Evolutionary conservation across 2,888 invertebrate species (phyloP), one percentile per base, ranked within the genome.

Genomic region (Aporophyla lueneburgensis): DNA sequence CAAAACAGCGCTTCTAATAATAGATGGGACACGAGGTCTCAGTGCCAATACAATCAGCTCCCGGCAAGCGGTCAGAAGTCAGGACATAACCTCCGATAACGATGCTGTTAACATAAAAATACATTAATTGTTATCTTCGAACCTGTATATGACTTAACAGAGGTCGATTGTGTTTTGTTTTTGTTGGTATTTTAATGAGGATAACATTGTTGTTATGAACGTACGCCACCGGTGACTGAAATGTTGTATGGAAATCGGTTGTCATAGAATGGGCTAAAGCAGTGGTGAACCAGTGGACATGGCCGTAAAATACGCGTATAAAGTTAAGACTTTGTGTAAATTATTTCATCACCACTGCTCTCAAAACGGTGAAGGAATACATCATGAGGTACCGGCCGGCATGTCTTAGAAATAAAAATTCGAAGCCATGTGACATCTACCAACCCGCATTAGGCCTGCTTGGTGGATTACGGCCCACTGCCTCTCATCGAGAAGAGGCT

Each of bases 71-170:
- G 74, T 63, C 66, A 78, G 67, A 66, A 46, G 54, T 33, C 62
- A 51, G 66, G 78, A 51, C 74, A 40, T 14, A 19, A 19, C 54
- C 49, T 12, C 14, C 0, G 78, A 72, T 80, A 72, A 21, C 27
- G 27, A n/a, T 53, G 40, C 27, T 24, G 43, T 71, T 56, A n/a
- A 77, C 19, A 62, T 70, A 68, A 78, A 53, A 67, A 49, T 46
- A 76, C 16, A 12, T 33, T 6, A 33, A 10, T 33, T 24, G 43
- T 77, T 77, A 76, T 65, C 43, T 65, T 40, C 51, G 21, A 46
- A 75, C n/a, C 27, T 61, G 14, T 46, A 21, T 1, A 21, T 40
- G 24, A 43, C 46, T 19, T 73, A 7, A 14, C 19, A 33, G 46
- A 56, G 12, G 10, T 53, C 5, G 1, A 6, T 46, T 70, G 9